Evolutionary conservation across 2,113 vertebrate genomes (phyloP).

Genomic region (Tauraco erythrolophus): DNA sequence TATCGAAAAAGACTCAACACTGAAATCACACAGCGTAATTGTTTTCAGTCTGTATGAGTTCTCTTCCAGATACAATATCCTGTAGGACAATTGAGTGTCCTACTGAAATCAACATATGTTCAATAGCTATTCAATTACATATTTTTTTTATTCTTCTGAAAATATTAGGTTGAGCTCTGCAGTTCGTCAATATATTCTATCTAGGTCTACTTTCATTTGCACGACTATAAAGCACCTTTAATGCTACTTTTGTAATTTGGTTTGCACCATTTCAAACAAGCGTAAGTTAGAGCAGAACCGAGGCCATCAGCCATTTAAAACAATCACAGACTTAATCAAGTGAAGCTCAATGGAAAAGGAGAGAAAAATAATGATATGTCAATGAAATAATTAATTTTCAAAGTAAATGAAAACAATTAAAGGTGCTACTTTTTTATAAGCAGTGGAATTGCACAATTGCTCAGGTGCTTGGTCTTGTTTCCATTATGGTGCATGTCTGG

Average conservation of each 20-base stretch:
- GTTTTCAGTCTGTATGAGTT: conserved; percentile 69
- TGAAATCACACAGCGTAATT: conserved; percentile 77
- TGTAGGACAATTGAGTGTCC: conserved; percentile 51
- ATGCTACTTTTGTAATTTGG: neutral
- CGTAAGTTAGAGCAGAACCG: neutral
- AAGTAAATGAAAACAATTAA: neutral
- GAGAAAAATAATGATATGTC: neutral
- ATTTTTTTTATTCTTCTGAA: conserved; percentile 7
- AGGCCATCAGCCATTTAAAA: neutral
- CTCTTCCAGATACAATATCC: conserved; percentile 59
- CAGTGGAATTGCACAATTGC: neutral
- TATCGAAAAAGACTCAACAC: conserved; percentile 76
- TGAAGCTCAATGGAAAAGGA: neutral
- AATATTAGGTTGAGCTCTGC: neutral
- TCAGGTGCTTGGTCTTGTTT: neutral
- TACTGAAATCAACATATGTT: neutral
- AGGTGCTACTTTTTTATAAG: accelerated
- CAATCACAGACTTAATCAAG: neutral
- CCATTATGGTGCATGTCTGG: neutral
- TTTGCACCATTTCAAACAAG: neutral
- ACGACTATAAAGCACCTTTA: neutral
- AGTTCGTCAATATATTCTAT: neutral
- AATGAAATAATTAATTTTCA: neutral
- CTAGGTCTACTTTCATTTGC: neutral
- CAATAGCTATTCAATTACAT: neutral